phyloP scores from a whole-genome alignment of 2,888 invertebrate genomes.

The Noctua janthe region DNA sequence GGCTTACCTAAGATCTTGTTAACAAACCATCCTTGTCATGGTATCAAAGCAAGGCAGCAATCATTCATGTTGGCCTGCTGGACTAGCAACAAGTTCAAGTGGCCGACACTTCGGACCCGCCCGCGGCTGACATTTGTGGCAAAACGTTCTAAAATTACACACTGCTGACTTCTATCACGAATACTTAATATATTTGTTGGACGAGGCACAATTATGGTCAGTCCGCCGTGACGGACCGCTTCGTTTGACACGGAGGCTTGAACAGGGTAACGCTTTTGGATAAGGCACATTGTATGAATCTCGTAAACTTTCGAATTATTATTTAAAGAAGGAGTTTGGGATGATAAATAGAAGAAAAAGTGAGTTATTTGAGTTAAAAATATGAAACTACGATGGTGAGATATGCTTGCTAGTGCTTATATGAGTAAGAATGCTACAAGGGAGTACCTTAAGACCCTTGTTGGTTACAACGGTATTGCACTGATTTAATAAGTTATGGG shows the following conservation, averaged over 20 bases:
- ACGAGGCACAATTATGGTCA: slow-evolving; percentile 80
- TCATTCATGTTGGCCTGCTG: slow-evolving; percentile 57
- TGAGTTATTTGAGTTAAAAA: not conserved
- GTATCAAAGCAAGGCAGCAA: slow-evolving; percentile 44
- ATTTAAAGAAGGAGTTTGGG: not conserved
- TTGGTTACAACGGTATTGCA: not conserved
- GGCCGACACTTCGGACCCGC: slow-evolving; percentile 52
- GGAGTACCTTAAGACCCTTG: not conserved
- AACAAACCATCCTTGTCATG: slow-evolving; percentile 25
- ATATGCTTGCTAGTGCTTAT: not conserved
- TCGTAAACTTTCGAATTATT: not conserved
- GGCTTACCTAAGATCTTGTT: slow-evolving; percentile 19
- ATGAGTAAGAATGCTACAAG: slow-evolving; percentile 13
- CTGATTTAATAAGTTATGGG: not conserved
- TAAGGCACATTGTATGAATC: slow-evolving; percentile 60
- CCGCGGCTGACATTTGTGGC: slow-evolving; percentile 74
- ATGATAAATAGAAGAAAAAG: not conserved
- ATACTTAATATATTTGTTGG: slow-evolving; percentile 86
- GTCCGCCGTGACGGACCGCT: slow-evolving; percentile 82
- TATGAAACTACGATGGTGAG: not conserved
- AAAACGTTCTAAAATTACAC: slow-evolving; percentile 83
- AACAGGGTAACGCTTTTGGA: slow-evolving; percentile 68
- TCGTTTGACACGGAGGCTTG: slow-evolving; percentile 74
- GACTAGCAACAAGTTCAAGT: slow-evolving; percentile 64
- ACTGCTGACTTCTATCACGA: slow-evolving; percentile 78